Base-by-base conservation (phyloP, 2,113 vertebrate species). In the Cynoglossus semilaevis region DNA sequence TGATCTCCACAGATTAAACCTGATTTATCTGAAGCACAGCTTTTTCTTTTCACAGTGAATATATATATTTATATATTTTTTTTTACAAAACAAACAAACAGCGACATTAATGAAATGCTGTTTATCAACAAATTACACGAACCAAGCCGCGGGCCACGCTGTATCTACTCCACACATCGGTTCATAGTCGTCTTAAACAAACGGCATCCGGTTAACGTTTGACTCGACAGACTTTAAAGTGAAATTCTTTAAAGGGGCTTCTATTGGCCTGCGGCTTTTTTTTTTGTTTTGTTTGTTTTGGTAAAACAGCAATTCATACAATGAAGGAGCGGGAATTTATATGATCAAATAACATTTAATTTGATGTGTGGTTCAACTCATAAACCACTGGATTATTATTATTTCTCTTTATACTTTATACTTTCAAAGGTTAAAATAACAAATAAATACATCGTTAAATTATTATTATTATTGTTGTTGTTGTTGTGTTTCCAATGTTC, bases 91-190 rank as follows among this genome's bases (percentile, higher is more conserved):
- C 59, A 63, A 81, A 29, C 14, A 41, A 14, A 41, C 9, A 41
- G 68, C 18, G 44, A 54, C 47, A 42, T 58, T n/a, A 77, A 71
- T 79, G 71, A 85, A 80, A 83, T 83, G 83, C 85, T 85, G 84
- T 87, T 89, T 89, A 88, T 89, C 84, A 87, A 82, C 75, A 79
- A 77, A 82, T 85, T 87, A 87, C 80, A 76, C 62, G 63, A 76
- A 80, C 75, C 79, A 61, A 34, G 81, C 86, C 81, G 53, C 70
- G 49, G 85, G 83, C 72, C 56, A 57, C 55, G 77, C 77, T 77
- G 53, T 77, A 85, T 82, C 80, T 60, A 47, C 53, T 47, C 59
- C 56, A 77, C 81, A 62, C 75, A 82, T 71, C 50, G 66, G 76
- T 82, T 81, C 72, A 82, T 83, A 76, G 74, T 63, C 55, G 68